These are phyloP conservation scores for Monodelphis domestica DNA, from an alignment of 2,797 vertebrate species.

Conservation along the genomic window DNA sequence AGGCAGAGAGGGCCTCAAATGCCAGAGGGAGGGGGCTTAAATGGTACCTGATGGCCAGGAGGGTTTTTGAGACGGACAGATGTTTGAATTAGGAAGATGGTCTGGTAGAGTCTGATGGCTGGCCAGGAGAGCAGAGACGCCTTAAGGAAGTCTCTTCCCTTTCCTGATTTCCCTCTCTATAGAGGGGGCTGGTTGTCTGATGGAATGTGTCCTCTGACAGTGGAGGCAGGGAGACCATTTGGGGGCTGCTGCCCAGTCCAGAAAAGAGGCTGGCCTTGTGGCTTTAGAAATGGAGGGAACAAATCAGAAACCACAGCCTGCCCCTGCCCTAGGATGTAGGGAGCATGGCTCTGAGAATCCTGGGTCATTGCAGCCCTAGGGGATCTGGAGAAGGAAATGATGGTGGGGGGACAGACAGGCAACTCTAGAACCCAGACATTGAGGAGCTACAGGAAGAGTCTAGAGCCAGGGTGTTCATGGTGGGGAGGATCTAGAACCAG, in stretches of 20 bases:
- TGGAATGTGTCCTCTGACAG: constrained; percentile 33
- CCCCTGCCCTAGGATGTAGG: too few species aligned
- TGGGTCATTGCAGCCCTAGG: background rate
- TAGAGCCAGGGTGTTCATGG: too few species aligned
- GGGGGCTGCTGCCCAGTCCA: background rate
- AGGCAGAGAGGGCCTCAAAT: background rate
- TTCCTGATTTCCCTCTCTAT: background rate
- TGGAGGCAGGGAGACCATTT: background rate
- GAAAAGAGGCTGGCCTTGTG: background rate
- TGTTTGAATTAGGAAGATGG: too few species aligned
- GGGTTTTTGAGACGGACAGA: too few species aligned
- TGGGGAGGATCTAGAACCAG: too few species aligned
- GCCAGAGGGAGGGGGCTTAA: background rate
- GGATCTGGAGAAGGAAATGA: background rate
- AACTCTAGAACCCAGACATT: too few species aligned
- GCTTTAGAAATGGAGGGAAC: background rate
- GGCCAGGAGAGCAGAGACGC: background rate
- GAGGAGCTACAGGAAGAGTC: background rate
- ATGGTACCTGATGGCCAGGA: too few species aligned
- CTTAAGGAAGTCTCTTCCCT: background rate
- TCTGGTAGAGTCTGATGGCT: background rate
- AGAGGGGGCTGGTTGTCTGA: background rate
- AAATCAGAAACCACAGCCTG: too few species aligned
- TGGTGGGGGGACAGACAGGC: background rate
- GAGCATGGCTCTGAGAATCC: background rate